These are phyloP conservation scores for Drosophila fulvimacula DNA, from an alignment of 2,888 invertebrate genomes.

Conservation along the genomic window DNA sequence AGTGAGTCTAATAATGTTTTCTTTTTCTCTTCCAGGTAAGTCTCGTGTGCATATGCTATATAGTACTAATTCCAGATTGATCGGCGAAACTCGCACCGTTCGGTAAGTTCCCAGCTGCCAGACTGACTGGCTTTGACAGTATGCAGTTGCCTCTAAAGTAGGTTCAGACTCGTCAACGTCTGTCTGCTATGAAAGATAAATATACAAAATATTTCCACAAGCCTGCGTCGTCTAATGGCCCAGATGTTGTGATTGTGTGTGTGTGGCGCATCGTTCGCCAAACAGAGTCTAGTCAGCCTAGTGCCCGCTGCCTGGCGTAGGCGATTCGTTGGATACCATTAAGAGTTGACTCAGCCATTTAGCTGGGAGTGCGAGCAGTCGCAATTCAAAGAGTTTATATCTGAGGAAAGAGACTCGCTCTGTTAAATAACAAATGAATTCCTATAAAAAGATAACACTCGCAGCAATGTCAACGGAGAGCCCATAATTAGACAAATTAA, in stretches of 20 bases:
- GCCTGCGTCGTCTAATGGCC: conserved; percentile 36
- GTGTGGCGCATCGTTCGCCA: conserved; percentile 37
- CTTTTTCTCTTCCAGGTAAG: conserved; percentile 59
- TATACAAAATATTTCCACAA: conserved; percentile 30
- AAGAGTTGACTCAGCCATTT: conserved; percentile 29
- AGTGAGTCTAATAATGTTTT: conserved; percentile 35
- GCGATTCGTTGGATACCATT: conserved; percentile 25
- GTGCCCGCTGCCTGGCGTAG: neutral
- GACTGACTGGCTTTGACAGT: conserved; percentile 34
- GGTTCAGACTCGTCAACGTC: conserved; percentile 29
- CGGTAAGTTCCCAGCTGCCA: conserved; percentile 20
- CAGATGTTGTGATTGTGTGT: neutral
- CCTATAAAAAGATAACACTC: conserved; percentile 45
- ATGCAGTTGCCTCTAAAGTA: conserved; percentile 48
- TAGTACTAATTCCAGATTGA: conserved; percentile 4
- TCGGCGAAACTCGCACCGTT: neutral
- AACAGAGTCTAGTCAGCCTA: conserved; percentile 17
- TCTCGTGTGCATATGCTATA: conserved; percentile 13
- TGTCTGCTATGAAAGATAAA: conserved; percentile 23
- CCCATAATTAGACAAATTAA: conserved; percentile 64
- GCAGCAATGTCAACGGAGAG: conserved; percentile 46
- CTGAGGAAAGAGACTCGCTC: conserved; percentile 43
- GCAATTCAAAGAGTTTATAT: conserved; percentile 25
- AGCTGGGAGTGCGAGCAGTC: conserved; percentile 18
- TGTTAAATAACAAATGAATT: conserved; percentile 49